Base-by-base conservation (phyloP, 2,888 invertebrate species). In the Coelopa pilipes region DNA sequence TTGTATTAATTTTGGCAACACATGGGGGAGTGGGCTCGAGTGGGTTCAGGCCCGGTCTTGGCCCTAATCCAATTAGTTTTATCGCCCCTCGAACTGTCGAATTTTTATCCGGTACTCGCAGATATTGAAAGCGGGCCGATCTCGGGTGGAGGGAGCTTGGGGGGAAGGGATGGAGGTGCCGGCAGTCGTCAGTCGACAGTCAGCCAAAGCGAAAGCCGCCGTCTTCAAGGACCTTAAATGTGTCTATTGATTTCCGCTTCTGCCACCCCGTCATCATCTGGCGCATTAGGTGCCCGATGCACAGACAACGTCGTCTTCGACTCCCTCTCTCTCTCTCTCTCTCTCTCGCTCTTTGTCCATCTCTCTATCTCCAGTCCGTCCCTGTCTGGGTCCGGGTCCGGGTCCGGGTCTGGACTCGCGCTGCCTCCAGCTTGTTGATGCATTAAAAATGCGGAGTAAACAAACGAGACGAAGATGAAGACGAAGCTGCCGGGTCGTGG, bases 1-100 rank as follows among this genome's bases (percentile, higher is more conserved):
- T 78, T 78, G 76, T 78, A 78, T 79, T 79, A 79, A 79, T 78
- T 78, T 78, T 78, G 77, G 76, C 76, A 70, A 73, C 72, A 50
- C 21, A 75, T 21, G 15, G 63, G 55, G 53, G 10, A 53, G 53
- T 2, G 53, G 53, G 4, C 53, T 49, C 49, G 13, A 49, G 62
- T 45, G 63, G 59, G 19, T 59, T 55, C 13, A 45, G 47, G 34
- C 71, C 74, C 71, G 74, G 74, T 34, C 34, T 62, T 72, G 77
- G 70, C 72, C 75, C 74, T 70, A 75, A 77, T 77, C 75, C 76
- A 79, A 78, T 79, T 79, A 79, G 78, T 78, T 78, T 78, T 78
- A 79, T 78, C 77, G 75, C 77, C 73, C 75, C 72, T 74, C 71
- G 76, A 75, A 34, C 75, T 76, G 74, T 75, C 73, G n/a, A 65